These are phyloP conservation scores for Lomographa bimaculata DNA, from an alignment of 2,888 invertebrate genomes.

Conservation along the genomic window DNA sequence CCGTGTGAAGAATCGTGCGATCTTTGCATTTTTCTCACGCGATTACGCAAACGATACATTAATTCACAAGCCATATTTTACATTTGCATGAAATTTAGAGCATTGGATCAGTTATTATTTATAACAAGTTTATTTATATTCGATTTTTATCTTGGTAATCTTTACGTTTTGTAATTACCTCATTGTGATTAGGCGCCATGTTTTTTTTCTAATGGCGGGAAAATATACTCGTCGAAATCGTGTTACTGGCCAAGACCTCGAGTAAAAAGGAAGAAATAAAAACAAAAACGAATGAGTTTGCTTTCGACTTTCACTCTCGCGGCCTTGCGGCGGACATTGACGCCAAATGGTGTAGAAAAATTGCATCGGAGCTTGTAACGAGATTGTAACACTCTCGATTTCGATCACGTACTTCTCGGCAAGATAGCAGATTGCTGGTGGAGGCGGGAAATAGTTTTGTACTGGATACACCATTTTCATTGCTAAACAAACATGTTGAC, in stretches of 20 bases:
- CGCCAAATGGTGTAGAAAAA: constrained; percentile 51
- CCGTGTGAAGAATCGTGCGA: constrained; percentile 27
- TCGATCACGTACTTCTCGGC: constrained; percentile 44
- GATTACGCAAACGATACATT: constrained; percentile 39
- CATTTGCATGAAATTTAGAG: constrained; percentile 30
- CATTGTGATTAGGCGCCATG: no score
- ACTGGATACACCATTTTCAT: no score
- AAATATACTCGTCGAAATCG: no score
- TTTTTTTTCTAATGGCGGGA: no score
- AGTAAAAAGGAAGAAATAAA: constrained; percentile 41
- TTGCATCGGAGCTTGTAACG: constrained; percentile 42
- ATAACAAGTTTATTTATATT: no score
- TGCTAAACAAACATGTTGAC: no score
- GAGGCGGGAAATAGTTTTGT: not conserved
- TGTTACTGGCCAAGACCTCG: constrained; percentile 16
- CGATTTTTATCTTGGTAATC: no score
- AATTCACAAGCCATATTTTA: constrained; percentile 23
- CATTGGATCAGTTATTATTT: constrained; percentile 26
- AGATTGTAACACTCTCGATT: constrained; percentile 49
- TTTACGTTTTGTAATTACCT: no score
- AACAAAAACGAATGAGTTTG: constrained; percentile 47
- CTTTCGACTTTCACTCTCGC: constrained; percentile 71
- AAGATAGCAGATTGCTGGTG: constrained; percentile 5
- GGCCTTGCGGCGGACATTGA: constrained; percentile 65
- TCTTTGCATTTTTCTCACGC: constrained; percentile 48